Conservation (phyloP, 2,888 invertebrate species). For the Caenorhabditis sp. region DNA sequence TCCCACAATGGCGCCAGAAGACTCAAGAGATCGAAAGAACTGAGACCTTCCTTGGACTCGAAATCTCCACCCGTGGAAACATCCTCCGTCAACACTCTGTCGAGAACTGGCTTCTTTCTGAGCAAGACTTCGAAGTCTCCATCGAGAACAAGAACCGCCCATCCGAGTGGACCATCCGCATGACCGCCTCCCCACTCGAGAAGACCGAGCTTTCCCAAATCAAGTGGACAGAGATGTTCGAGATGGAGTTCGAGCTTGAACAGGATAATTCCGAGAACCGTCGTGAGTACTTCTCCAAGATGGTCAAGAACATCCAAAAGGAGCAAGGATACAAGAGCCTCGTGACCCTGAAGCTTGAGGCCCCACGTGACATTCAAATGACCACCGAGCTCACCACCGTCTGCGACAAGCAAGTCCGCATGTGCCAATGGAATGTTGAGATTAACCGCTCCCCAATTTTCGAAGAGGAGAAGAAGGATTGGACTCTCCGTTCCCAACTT, state of each 20-base stretch:
- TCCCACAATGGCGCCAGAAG: slow-evolving; percentile 65
- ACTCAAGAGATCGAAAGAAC: slow-evolving; percentile 55
- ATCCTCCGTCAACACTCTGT: slow-evolving; percentile 62
- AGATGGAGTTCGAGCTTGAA: slow-evolving; percentile 58
- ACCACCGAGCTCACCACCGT: slow-evolving; percentile 60
- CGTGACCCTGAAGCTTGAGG: slow-evolving; percentile 55
- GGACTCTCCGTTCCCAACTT: slow-evolving; percentile 71
- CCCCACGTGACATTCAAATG: slow-evolving; percentile 52
- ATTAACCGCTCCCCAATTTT: slow-evolving; percentile 59
- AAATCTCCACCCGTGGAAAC: slow-evolving; percentile 69
- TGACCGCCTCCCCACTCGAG: slow-evolving; percentile 43
- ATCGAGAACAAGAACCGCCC: slow-evolving; percentile 64
- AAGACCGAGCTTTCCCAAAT: slow-evolving; percentile 45
- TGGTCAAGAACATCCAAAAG: slow-evolving; percentile 60
- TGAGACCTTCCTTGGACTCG: slow-evolving; percentile 67
- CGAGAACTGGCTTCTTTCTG: slow-evolving; percentile 65
- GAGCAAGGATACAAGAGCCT: slow-evolving; percentile 53
- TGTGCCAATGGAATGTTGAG: slow-evolving; percentile 60
- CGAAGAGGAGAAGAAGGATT: slow-evolving; percentile 68
- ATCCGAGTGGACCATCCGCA: slow-evolving; percentile 54
- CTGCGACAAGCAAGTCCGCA: slow-evolving; percentile 61
- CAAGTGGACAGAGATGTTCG: slow-evolving; percentile 65
- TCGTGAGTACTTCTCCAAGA: slow-evolving; percentile 62
- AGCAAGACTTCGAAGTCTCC: slow-evolving; percentile 75
- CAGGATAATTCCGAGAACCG: slow-evolving; percentile 49